Percentiles rank a stretch among this genome's conserved stretches.
These are phyloP conservation scores for Acrocyrtus sp. DNA, from an alignment of 2,888 invertebrate genomes.

Conservation along the genomic window DNA sequence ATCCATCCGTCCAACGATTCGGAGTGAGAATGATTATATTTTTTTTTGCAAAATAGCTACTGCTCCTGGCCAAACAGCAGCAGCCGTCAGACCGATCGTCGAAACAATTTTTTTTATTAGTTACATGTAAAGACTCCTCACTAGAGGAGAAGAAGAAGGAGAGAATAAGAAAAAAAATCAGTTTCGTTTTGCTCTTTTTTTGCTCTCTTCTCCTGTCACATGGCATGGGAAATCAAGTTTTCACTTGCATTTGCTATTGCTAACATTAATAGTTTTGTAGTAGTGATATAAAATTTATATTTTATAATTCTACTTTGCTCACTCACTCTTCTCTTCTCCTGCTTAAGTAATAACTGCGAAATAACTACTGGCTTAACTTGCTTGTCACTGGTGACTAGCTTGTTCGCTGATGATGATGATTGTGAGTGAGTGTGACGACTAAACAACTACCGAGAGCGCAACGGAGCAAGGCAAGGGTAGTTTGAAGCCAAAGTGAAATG, in stretches of 20 bases:
- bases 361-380: neutral
- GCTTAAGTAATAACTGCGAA: neutral
- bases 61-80: neutral
- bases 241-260: slow-evolving; percentile 18
- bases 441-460: neutral
- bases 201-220: slow-evolving; percentile 35
- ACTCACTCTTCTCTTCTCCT: neutral
- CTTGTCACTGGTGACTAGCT: neutral
- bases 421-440: neutral
- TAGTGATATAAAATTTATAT: neutral
- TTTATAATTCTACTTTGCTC: neutral
- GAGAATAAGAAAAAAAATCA: too few species aligned
- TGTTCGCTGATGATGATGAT: neutral
- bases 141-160: too few species aligned
- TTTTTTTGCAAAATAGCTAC: slow-evolving; percentile 13
- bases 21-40: slow-evolving; percentile 3
- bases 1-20: neutral
- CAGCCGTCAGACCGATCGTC: slow-evolving; percentile 24
- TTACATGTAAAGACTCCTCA: too few species aligned
- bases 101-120: neutral
- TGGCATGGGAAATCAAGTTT: slow-evolving; percentile 51
- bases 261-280: neutral
- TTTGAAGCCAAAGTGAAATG: too few species aligned
- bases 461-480: neutral
- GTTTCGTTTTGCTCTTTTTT: slow-evolving; percentile 16